Evolutionary conservation across 1,140 invertebrate genomes (phyloP).

Genomic region (Bombus huntii): DNA sequence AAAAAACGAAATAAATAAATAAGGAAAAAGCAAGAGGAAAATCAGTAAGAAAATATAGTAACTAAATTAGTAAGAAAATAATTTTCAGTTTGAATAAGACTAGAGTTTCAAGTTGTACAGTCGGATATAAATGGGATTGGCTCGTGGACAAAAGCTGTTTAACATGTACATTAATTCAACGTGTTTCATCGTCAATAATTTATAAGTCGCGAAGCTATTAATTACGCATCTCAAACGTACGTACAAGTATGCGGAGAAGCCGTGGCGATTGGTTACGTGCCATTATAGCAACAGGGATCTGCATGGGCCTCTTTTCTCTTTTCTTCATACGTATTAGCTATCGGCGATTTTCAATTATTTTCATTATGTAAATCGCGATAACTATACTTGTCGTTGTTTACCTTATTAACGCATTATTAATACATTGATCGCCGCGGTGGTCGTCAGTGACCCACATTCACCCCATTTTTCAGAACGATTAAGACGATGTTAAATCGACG

Average conservation of each 20-base stretch:
- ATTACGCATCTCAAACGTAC: constrained; percentile 32
- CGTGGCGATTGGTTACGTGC: not conserved
- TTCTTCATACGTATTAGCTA: not conserved
- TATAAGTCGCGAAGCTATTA: constrained; percentile 47
- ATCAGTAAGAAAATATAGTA: not conserved
- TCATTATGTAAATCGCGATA: not conserved
- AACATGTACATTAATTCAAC: constrained; percentile 48
- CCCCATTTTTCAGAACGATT: too few species aligned
- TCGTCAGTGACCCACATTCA: too few species aligned
- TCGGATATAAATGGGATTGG: not conserved
- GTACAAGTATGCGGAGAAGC: constrained; percentile 9
- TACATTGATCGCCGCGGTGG: too few species aligned
- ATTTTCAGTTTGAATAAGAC: not conserved
- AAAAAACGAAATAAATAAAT: not conserved
- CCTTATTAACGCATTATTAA: too few species aligned
- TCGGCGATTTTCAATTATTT: not conserved
- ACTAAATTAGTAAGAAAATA: not conserved
- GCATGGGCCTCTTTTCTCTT: not conserved
- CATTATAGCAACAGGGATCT: not conserved
- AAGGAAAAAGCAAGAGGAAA: not conserved
- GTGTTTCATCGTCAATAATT: constrained; percentile 50
- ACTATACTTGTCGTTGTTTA: not conserved
- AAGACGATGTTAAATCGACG: too few species aligned
- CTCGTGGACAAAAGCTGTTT: constrained; percentile 28
- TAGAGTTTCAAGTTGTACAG: not conserved